These are phyloP conservation scores for Cardiocondyla obscurior DNA, from an alignment of 1,140 invertebrate species.

Conservation along the genomic window DNA sequence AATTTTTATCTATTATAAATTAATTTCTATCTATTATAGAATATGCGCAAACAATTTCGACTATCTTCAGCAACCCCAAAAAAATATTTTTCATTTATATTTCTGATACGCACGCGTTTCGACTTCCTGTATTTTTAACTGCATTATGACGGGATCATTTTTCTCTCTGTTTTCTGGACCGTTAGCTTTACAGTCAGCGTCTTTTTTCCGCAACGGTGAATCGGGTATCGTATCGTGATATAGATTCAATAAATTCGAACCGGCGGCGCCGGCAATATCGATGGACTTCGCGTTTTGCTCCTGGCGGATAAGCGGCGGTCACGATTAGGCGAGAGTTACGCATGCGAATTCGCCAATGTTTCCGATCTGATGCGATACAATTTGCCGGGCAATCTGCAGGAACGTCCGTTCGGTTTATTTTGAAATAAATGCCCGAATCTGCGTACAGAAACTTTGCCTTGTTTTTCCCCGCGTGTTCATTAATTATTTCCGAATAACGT, in stretches of 20 bases:
- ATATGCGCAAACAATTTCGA: too few species aligned
- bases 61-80: too few species aligned
- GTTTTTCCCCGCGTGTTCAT: constrained; percentile 18
- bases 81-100: neutral
- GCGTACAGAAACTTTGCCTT: neutral
- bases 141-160: neutral
- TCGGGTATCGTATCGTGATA: constrained; percentile 1
- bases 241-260: constrained; percentile 45
- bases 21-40: too few species aligned
- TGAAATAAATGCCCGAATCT: constrained; percentile 17
- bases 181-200: constrained; percentile 23
- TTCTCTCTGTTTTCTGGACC: neutral
- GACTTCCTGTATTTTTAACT: neutral
- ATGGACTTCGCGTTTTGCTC: constrained; percentile 51
- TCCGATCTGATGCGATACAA: constrained; percentile 48
- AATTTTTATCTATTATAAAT: too few species aligned
- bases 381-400: constrained; percentile 49
- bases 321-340: constrained; percentile 47
- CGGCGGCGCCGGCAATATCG: constrained; percentile 40
- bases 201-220: constrained; percentile 8
- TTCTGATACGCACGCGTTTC: neutral
- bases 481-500: constrained; percentile 32
- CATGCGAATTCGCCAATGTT: constrained; percentile 16
- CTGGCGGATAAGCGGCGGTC: constrained; percentile 39
- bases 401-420: neutral